A percentile compares a stretch with the other conserved stretches of the same genome.
These are phyloP conservation scores for Leptinotarsa texana DNA, from an alignment of 1,140 invertebrate genomes.

Conservation along the genomic window DNA sequence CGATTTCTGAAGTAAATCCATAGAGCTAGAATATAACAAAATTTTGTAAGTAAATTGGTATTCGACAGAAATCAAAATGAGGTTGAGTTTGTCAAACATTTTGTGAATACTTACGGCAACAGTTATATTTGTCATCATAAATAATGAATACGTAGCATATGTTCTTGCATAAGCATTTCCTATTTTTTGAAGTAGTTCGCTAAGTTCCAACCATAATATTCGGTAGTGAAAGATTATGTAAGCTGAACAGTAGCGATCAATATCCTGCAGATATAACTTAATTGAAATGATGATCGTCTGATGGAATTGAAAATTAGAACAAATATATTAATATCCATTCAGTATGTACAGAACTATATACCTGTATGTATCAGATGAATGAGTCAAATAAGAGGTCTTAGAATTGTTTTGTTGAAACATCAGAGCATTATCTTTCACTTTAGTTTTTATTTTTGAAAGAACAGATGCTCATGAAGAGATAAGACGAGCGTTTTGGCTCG, in stretches of 20 bases:
- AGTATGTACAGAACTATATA: no score
- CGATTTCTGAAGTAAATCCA: slow-evolving; percentile 64
- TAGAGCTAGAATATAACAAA: slow-evolving; percentile 54
- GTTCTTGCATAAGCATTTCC: slow-evolving; percentile 66
- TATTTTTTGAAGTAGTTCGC: slow-evolving; percentile 63
- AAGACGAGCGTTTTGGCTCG: no score
- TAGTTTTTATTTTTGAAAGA: no score
- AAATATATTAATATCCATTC: no score
- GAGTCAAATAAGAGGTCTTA: no score
- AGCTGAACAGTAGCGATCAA: slow-evolving; percentile 58
- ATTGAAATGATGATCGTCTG: no score
- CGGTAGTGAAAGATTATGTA: slow-evolving; percentile 63
- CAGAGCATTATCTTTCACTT: no score
- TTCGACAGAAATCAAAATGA: not conserved
- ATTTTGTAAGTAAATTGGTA: not conserved
- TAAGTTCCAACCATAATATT: slow-evolving; percentile 63
- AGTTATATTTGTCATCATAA: slow-evolving; percentile 59
- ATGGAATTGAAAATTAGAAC: no score
- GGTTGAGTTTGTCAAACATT: not conserved
- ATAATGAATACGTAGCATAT: slow-evolving; percentile 64
- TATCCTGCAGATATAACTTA: slow-evolving; percentile 56
- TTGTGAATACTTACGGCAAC: slow-evolving; percentile 47
- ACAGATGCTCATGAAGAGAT: no score
- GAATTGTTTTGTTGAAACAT: no score
- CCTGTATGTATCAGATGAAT: no score